Conservation (phyloP, 2,888 invertebrate genomes). For the Sesamia inferens region DNA sequence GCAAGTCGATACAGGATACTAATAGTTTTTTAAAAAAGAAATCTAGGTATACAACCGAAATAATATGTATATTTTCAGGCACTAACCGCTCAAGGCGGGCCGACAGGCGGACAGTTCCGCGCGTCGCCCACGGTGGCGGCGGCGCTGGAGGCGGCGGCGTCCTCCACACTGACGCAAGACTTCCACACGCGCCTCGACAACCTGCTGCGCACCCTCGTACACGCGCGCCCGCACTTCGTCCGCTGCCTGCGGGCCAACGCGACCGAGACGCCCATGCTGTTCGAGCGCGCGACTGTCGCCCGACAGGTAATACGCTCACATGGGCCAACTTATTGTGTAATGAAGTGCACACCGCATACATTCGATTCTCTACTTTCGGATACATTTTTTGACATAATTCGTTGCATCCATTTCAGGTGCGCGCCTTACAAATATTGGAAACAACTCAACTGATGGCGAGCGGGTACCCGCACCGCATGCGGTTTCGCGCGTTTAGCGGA, state of each 20-base stretch:
- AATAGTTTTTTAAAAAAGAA: no score
- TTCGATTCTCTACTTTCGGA: not conserved
- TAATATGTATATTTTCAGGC: constrained; percentile 77
- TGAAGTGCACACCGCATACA: not conserved
- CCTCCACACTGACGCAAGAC: constrained; percentile 97
- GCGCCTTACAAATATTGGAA: constrained; percentile 97
- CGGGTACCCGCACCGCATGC: constrained; percentile 98
- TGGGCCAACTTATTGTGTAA: not conserved
- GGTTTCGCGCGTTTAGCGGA: constrained; percentile 97
- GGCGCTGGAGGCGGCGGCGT: constrained; percentile 93
- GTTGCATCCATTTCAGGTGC: constrained; percentile 86
- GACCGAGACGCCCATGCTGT: constrained; percentile 94
- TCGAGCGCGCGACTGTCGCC: constrained; percentile 95
- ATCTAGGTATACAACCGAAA: no score
- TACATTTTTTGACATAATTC: not conserved
- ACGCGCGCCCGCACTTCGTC: constrained; percentile 98
- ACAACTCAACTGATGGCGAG: constrained; percentile 98
- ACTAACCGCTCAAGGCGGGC: constrained; percentile 90
- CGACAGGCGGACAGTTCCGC: constrained; percentile 91
- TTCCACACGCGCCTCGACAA: constrained; percentile 98
- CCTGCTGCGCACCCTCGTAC: constrained; percentile 96
- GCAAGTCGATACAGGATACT: no score
- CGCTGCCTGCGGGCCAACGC: constrained; percentile 97
- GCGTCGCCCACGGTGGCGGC: constrained; percentile 97
- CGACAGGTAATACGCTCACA: constrained; percentile 91